Conservation (phyloP, 2,797 vertebrate genomes). For the Bufotes viridis region DNA sequence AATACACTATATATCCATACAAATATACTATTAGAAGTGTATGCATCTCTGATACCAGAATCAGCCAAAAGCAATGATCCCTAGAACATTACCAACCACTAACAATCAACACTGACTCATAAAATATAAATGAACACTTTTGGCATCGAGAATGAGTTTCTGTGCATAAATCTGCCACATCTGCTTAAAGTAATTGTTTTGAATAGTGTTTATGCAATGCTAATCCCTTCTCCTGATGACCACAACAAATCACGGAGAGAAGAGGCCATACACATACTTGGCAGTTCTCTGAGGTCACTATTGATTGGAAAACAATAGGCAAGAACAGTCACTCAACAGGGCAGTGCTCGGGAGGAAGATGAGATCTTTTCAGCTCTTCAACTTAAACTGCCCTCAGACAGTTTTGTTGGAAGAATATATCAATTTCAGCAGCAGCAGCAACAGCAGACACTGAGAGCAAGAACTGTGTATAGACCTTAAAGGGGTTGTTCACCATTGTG, state of each 20-base stretch:
- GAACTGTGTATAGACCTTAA: no score
- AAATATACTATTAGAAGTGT: not conserved
- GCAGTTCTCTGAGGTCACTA: conserved; percentile 45
- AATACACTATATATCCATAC: not conserved
- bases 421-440: not conserved
- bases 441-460: no score
- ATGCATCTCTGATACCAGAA: not conserved
- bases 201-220: conserved; percentile 43
- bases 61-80: not conserved
- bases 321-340: conserved; percentile 33
- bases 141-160: conserved; percentile 13
- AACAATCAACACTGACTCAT: conserved; percentile 26
- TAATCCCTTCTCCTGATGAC: conserved; percentile 27
- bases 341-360: not conserved
- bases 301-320: conserved; percentile 52
- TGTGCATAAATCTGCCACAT: conserved; percentile 50
- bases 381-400: not conserved
- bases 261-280: conserved; percentile 40
- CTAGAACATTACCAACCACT: not conserved
- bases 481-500: no score
- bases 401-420: not conserved
- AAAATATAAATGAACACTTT: conserved; percentile 44
- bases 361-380: not conserved
- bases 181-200: conserved; percentile 44
- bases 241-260: conserved; percentile 55